phyloP scores from a whole-genome alignment of 35 echinoderm and acorn worm species.

The Strongylocentrotus purpuratus region DNA sequence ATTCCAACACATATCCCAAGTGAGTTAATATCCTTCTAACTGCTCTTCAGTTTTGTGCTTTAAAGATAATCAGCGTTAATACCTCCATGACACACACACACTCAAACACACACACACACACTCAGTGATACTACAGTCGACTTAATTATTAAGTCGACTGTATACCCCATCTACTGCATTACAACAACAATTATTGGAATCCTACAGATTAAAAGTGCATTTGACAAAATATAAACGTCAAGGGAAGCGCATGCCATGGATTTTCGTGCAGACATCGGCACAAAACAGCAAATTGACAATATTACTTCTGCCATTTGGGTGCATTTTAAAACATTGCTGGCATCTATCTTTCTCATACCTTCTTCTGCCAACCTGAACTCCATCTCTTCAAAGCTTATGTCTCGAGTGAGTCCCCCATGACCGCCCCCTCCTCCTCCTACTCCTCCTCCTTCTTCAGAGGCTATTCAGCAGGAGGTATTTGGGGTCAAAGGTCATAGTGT shows the following conservation, averaged over 20 bases:
- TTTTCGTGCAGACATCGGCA: neutral
- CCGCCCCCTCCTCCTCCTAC: neutral
- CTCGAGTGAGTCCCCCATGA: slow-evolving; percentile 36
- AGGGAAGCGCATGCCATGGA: neutral
- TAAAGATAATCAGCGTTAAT: too few species aligned
- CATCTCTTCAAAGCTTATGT: slow-evolving; percentile 96
- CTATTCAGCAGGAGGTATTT: slow-evolving; percentile 18
- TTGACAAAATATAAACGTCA: neutral
- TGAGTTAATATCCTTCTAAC: too few species aligned
- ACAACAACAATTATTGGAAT: neutral
- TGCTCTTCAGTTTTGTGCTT: too few species aligned
- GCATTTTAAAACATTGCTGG: neutral
- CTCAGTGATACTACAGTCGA: too few species aligned
- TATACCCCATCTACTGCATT: neutral
- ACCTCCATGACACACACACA: neutral
- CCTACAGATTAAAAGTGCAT: neutral
- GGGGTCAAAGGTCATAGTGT: slow-evolving; percentile 15
- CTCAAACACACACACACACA: too few species aligned
- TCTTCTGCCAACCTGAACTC: slow-evolving; percentile 81
- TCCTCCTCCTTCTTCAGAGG: neutral
- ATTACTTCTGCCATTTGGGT: neutral
- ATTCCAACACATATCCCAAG: too few species aligned
- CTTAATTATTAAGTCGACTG: neutral
- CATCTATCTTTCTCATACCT: slow-evolving; percentile 59
- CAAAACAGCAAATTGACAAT: neutral